Conservation (phyloP, 2,888 invertebrate genomes). For the Epirrita christyi region DNA sequence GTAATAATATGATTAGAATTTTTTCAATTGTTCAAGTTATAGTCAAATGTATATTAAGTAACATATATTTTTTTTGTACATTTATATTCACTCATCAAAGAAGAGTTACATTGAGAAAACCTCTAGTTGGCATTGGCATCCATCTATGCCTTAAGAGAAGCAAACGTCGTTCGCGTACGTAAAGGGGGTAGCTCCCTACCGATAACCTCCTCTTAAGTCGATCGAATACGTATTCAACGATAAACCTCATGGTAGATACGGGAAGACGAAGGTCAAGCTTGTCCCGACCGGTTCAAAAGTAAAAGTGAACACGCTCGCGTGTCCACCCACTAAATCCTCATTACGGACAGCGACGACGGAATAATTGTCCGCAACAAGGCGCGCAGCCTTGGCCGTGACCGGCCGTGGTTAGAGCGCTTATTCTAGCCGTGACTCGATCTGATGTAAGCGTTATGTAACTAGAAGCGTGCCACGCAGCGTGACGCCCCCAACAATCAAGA, state of each 20-base stretch:
- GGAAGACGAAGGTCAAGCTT: slow-evolving; percentile 62
- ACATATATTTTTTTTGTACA: too few relatives aligned
- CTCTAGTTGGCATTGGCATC: too few relatives aligned
- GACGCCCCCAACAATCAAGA: slow-evolving; percentile 46
- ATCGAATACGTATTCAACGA: slow-evolving; percentile 11
- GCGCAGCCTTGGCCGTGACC: slow-evolving; percentile 84
- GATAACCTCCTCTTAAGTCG: too few relatives aligned
- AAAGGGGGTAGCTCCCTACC: too few relatives aligned
- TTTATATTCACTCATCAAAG: too few relatives aligned
- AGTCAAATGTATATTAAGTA: too few relatives aligned
- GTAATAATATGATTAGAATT: too few relatives aligned
- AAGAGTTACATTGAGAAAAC: too few relatives aligned
- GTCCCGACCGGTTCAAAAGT: slow-evolving; percentile 77
- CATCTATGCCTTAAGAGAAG: too few relatives aligned
- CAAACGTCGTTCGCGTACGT: too few relatives aligned
- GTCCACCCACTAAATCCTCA: slow-evolving; percentile 83
- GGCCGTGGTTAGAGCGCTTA: slow-evolving; percentile 75
- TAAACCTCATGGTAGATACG: slow-evolving; percentile 38
- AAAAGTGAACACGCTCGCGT: slow-evolving; percentile 76
- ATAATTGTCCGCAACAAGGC: slow-evolving; percentile 75
- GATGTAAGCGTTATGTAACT: slow-evolving; percentile 79
- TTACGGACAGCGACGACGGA: slow-evolving; percentile 67
- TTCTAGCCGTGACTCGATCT: slow-evolving; percentile 80
- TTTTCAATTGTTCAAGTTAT: too few relatives aligned
- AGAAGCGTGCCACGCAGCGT: slow-evolving; percentile 59